Evolutionary conservation across 2,113 vertebrate species (phyloP).

Genomic region (Pelvicachromis taeniatus): DNA sequence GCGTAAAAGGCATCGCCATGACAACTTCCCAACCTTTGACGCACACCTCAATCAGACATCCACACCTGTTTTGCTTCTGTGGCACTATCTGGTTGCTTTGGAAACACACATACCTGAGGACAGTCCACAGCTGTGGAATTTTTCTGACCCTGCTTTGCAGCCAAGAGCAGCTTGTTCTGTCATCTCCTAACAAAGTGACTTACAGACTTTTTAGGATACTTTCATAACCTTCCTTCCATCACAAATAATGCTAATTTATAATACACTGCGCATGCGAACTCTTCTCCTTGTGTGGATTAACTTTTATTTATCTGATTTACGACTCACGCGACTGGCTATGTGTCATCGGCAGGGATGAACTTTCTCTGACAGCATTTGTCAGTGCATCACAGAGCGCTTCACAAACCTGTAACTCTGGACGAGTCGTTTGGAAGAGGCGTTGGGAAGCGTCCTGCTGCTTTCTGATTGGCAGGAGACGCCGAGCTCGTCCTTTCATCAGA

Average conservation of each 20-base stretch:
- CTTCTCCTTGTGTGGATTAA: background rate
- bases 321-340: background rate
- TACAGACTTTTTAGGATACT: background rate
- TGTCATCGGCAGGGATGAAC: background rate
- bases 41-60: conserved; percentile 2
- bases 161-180: conserved; percentile 38
- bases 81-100: conserved; percentile 45
- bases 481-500: conserved; percentile 53
- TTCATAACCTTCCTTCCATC: background rate
- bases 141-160: conserved; percentile 37
- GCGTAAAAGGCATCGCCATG: conserved; percentile 41
- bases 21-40: conserved; percentile 61
- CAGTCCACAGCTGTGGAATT: conserved; percentile 49
- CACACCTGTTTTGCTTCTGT: conserved; percentile 58
- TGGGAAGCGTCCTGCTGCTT: conserved; percentile 7
- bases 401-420: background rate
- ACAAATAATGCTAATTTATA: background rate
- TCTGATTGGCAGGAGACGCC: conserved; percentile 40
- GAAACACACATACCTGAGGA: conserved; percentile 41
- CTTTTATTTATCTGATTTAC: background rate
- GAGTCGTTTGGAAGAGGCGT: conserved; percentile 7
- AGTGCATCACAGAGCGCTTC: background rate
- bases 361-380: background rate
- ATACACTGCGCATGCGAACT: background rate
- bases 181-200: background rate